Evolutionary conservation across 1,140 invertebrate genomes (phyloP).

Genomic region (Octopus sinensis): DNA sequence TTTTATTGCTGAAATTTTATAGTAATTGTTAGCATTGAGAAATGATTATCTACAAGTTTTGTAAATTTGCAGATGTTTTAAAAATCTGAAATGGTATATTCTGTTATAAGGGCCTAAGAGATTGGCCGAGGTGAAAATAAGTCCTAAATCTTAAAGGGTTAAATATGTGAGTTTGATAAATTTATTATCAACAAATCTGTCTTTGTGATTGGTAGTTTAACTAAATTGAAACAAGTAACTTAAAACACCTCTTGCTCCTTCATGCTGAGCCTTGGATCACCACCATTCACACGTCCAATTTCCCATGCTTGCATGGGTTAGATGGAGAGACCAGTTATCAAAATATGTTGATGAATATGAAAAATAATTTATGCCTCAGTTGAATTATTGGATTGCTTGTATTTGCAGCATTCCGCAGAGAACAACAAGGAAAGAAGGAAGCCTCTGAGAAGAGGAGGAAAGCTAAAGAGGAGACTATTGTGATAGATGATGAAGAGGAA

Average conservation of each 20-base stretch:
- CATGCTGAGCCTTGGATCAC: neutral
- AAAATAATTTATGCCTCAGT: neutral
- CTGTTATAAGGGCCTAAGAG: too few species aligned
- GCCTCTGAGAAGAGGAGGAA: constrained; percentile 62
- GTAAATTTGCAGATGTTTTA: too few species aligned
- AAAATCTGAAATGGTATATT: too few species aligned
- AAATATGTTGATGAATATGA: neutral
- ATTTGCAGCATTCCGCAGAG: constrained; percentile 61
- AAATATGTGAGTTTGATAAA: too few species aligned
- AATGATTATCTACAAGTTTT: too few species aligned
- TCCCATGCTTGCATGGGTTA: neutral
- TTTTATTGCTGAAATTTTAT: too few species aligned
- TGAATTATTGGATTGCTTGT: constrained; percentile 19
- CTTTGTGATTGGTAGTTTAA: too few species aligned
- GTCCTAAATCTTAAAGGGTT: too few species aligned
- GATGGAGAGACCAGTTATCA: neutral
- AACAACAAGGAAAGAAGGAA: constrained; percentile 65
- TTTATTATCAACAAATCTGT: too few species aligned
- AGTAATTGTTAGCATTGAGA: too few species aligned
- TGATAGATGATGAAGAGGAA: constrained; percentile 40
- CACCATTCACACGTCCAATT: neutral
- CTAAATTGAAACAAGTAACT: too few species aligned
- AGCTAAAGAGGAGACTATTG: constrained; percentile 46
- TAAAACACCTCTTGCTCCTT: neutral
- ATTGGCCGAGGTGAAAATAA: too few species aligned